Base-by-base conservation (phyloP, 2,888 invertebrate genomes). In the Cerastoderma edule region DNA sequence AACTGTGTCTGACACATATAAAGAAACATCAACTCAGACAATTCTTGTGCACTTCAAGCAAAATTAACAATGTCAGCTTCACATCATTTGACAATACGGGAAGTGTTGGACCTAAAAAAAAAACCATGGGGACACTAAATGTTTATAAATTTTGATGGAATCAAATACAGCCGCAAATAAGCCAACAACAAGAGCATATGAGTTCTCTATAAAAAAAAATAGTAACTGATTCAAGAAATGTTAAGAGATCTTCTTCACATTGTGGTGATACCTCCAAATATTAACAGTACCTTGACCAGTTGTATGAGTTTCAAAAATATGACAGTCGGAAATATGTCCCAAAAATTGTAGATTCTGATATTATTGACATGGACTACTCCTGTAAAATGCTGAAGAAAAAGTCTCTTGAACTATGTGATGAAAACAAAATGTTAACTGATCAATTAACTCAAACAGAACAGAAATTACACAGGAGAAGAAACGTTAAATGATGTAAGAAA, bases 401-500 rank as follows among this genome's bases (percentile, higher is more conserved):
- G 19, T 44, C 44, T 44, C 44, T 44, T 44, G 44, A 44, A 13
- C 44, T 44, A 44, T 44, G 44, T 44, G 44, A 44, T 13, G 44
- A 44, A 16, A 44, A 44, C 44, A 44, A 44, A 44, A 13, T 19
- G 44, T 44, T 44, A 44, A 44, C 8, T 44, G 44, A 44, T 19
- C 44, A 13, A 13, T 8, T 44, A 44, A 44, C 44, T 44, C 10
- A 44, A 44, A 13, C 44, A 44, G 44, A 44, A 44, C 44, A 44
- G 44, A 44, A 44, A 44, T 44, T 44, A 44, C 10, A 44, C 44
- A 44, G 10, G 19, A 44, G 44, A 44, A 8, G 44, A 44, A 44
- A 44, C 8, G 44, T 44, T 44, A 44, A 44, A 44, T 44, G 44
- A 44, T 44, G 44, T 44, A 44, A n/a, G 19, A 48, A 73, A 64